Conservation (phyloP, 1,140 invertebrate species). For the Melanaphis sacchari region DNA sequence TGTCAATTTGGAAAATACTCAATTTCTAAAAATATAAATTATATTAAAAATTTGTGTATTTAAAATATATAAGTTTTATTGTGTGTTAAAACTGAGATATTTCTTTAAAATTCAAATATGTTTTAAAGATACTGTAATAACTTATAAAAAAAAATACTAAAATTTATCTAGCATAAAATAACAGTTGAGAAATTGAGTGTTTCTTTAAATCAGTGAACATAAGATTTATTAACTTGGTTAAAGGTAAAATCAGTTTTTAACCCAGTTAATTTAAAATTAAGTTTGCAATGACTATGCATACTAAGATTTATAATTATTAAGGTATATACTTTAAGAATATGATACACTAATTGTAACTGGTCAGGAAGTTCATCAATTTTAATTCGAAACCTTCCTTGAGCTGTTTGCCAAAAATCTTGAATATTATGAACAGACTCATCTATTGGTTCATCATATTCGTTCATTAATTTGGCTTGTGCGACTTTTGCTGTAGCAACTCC, state of each 20-base stretch:
- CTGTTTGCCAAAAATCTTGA: constrained; percentile 89
- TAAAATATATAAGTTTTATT: not conserved
- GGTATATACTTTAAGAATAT: constrained; percentile 80
- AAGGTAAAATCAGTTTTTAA: not conserved
- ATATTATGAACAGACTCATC: constrained; percentile 75
- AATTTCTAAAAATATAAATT: not conserved
- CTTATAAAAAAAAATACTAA: not conserved
- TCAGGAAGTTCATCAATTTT: constrained; percentile 89
- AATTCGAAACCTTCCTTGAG: constrained; percentile 90
- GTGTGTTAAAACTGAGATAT: not conserved
- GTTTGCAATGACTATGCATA: not conserved
- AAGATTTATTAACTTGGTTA: not conserved
- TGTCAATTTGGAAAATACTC: not conserved
- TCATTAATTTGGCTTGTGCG: constrained; percentile 73
- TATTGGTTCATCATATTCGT: constrained; percentile 73
- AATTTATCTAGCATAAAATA: not conserved
- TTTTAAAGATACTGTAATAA: not conserved
- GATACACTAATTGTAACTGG: constrained; percentile 90
- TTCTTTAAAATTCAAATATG: not conserved
- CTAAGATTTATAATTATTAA: not conserved
- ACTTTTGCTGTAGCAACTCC: constrained; percentile 72
- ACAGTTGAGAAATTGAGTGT: not conserved
- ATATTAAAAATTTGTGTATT: not conserved
- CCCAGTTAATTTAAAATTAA: not conserved
- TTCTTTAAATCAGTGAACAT: not conserved